Evolutionary conservation across 2,888 invertebrate species (phyloP).

Genomic region (Seladonia tumulorum): DNA sequence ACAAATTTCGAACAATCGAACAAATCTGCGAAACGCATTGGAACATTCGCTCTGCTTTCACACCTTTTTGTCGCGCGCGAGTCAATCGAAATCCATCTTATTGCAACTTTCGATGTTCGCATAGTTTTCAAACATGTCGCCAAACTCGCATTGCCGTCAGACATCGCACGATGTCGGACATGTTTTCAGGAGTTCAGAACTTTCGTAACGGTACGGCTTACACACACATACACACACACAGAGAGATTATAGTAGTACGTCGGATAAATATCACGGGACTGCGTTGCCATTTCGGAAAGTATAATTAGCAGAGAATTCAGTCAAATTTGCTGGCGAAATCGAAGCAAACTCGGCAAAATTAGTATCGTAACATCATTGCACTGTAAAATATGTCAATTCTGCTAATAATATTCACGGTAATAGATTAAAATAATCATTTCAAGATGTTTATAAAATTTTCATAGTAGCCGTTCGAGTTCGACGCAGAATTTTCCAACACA

Average conservation of each 20-base stretch:
- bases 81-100: conserved; percentile 6
- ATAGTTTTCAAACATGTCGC: neutral
- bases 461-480: neutral
- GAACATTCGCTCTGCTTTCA: neutral
- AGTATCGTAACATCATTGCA: no score
- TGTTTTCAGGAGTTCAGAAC: neutral
- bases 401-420: no score
- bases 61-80: neutral
- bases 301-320: neutral
- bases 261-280: neutral
- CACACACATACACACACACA: no score
- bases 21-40: no score
- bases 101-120: neutral
- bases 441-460: no score
- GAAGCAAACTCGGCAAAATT: no score
- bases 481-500: neutral
- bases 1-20: no score
- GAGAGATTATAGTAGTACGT: neutral
- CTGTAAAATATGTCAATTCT: no score
- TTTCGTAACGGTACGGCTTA: neutral
- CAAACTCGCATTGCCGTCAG: neutral
- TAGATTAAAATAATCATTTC: no score
- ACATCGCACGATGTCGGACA: neutral
- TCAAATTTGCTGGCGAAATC: neutral
- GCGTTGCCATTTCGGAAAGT: neutral